These are phyloP conservation scores for Perizoma affinitatum DNA, from an alignment of 2,888 invertebrate genomes.

Conservation along the genomic window DNA sequence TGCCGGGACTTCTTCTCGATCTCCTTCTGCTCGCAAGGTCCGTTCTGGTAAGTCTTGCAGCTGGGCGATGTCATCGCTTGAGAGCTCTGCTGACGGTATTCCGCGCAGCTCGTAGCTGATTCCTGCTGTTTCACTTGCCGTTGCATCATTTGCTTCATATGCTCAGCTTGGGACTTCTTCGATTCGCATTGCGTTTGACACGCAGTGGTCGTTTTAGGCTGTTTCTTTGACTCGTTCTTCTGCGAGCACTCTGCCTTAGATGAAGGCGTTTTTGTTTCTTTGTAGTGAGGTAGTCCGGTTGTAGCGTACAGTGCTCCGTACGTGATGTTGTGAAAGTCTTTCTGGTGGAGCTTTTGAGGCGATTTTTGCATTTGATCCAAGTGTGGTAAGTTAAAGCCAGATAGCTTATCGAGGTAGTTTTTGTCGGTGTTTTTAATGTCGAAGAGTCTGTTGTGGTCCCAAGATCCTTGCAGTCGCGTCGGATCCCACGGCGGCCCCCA, in stretches of 20 bases:
- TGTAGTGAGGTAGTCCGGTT: slow-evolving; percentile 71
- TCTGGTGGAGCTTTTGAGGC: slow-evolving; percentile 84
- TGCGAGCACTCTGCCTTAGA: slow-evolving; percentile 73
- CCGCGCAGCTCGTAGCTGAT: slow-evolving; percentile 66
- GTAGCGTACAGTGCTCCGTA: slow-evolving; percentile 76
- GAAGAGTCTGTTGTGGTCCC: slow-evolving; percentile 80
- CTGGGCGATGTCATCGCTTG: slow-evolving; percentile 69
- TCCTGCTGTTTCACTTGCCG: slow-evolving; percentile 70
- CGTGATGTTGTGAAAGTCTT: slow-evolving; percentile 77
- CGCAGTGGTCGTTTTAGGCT: slow-evolving; percentile 73
- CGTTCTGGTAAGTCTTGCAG: slow-evolving; percentile 70
- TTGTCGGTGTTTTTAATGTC: slow-evolving; percentile 81
- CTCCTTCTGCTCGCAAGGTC: slow-evolving; percentile 74
- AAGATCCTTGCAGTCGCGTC: slow-evolving; percentile 74
- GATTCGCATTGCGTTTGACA: slow-evolving; percentile 78
- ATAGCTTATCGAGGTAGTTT: slow-evolving; percentile 85
- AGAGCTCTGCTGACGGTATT: slow-evolving; percentile 71
- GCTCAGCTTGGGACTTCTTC: slow-evolving; percentile 68
- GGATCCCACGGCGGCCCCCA: slow-evolving; percentile 84
- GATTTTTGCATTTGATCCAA: slow-evolving; percentile 85
- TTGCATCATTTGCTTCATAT: slow-evolving; percentile 77
- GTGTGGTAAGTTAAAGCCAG: slow-evolving; percentile 84
- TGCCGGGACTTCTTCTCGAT: slow-evolving; percentile 76
- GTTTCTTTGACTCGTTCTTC: slow-evolving; percentile 72
- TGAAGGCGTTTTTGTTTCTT: slow-evolving; percentile 69